Evolutionary conservation across 2,113 vertebrate species (phyloP), one percentile per base, ranked within the genome.

Genomic region (Rhinichthys klamathensis): DNA sequence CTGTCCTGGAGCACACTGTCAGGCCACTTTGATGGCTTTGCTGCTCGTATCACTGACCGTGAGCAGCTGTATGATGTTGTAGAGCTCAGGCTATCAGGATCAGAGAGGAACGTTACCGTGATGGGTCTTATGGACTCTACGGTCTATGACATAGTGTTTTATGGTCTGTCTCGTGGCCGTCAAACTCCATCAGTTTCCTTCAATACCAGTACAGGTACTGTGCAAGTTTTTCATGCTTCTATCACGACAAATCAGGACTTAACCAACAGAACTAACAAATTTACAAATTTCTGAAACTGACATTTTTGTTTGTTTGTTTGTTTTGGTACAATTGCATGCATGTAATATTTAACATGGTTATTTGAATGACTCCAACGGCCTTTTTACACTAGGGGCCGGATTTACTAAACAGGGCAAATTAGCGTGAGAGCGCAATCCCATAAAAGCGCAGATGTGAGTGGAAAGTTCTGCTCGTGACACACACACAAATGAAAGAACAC

Each of bases 1-100:
- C 83, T 95, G 90, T 91, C 91, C 87, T 95, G 95, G 94, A 93
- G 85, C 86, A 91, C 88, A n/a, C 79, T 90, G 87, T 93, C 93
- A 49, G 94, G 95, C 80, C 91, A 92, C 78, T 94, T 95, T 89
- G 93, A 95, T 80, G 91, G 90, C 88, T 95, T 95, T 90, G 92
- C 93, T 61, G 41, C 94, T 82, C 93, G 90, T 67, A 90, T 95
- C 92, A 92, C 89, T 91, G 95, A 95, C 90, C 87, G 89, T 1
- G 91, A 93, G 82, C 92, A 92, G 90, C 91, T 92, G 80, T 90
- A 89, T 85, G 94, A 94, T 11, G 67, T 91, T 27, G 89, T 92
- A 92, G 94, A 94, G 92, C 90, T 94, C 89, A 93, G 75, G 65
- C 87, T 92, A 49, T 88, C 91, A 0, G 90, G 91, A 6, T 82